These are phyloP conservation scores for Drosophila lowei DNA, from an alignment of 1,140 invertebrate species.

Conservation along the genomic window DNA sequence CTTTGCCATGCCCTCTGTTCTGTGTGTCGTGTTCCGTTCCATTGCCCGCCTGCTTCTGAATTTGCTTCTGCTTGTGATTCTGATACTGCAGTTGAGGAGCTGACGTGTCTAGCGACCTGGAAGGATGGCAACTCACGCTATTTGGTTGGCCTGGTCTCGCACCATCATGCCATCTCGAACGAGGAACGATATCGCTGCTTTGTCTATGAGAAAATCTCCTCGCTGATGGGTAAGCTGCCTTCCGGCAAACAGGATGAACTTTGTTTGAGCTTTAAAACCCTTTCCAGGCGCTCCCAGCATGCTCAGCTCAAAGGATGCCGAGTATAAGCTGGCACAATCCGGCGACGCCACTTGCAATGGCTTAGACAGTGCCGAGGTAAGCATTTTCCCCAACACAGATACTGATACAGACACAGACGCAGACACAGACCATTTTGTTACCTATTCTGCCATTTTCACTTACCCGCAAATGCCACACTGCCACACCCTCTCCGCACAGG, in stretches of 20 bases:
- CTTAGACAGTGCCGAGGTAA: conserved; percentile 88
- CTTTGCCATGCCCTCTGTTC: background rate
- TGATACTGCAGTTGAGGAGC: conserved; percentile 89
- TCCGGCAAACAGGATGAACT: conserved; percentile 49
- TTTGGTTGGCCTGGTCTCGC: conserved; percentile 90
- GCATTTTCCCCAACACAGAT: conserved; percentile 32
- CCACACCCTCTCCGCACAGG: conserved; percentile 46
- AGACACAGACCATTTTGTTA: background rate
- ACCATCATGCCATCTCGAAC: conserved; percentile 92
- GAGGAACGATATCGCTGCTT: conserved; percentile 96
- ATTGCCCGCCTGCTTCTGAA: conserved; percentile 7
- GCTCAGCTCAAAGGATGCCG: conserved; percentile 84
- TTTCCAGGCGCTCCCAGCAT: conserved; percentile 70
- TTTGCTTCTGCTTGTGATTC: conserved; percentile 3
- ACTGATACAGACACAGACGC: background rate
- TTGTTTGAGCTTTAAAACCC: conserved; percentile 49
- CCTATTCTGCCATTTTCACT: conserved; percentile 43
- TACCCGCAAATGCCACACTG: conserved; percentile 22
- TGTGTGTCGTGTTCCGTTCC: background rate
- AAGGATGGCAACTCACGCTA: conserved; percentile 94
- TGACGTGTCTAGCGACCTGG: conserved; percentile 94
- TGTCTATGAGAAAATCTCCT: conserved; percentile 91
- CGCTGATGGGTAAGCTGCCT: conserved; percentile 77
- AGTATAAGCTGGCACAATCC: conserved; percentile 92
- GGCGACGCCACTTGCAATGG: conserved; percentile 95